phyloP scores from a whole-genome alignment of 2,113 vertebrate genomes.

The Cottus gobio region DNA sequence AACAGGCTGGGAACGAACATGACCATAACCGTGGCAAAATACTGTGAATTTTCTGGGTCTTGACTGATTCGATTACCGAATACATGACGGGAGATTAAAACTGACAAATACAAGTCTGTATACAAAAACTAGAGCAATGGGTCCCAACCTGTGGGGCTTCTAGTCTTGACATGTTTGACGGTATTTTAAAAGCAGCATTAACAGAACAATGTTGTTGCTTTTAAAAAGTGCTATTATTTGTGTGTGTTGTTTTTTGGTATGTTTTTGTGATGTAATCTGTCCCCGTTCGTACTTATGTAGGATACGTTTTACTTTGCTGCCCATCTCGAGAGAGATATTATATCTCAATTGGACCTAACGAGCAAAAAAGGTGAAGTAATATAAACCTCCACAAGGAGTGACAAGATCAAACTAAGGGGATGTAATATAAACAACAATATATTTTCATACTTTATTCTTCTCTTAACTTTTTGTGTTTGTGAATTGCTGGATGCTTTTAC shows the following conservation, averaged over 20 bases:
- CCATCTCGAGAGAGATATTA: not conserved
- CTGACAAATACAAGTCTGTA: not conserved
- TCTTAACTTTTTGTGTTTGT: not conserved
- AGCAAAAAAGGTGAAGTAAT: not conserved
- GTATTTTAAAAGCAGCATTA: not conserved
- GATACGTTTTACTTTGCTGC: not conserved
- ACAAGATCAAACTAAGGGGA: not conserved
- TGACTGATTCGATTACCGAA: constrained; percentile 29
- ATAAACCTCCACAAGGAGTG: not conserved
- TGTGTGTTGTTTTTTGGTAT: not conserved
- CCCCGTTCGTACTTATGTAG: not conserved
- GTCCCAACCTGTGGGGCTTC: not conserved
- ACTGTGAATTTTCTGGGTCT: constrained; percentile 33
- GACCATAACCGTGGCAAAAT: constrained; percentile 48
- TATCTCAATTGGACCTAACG: not conserved
- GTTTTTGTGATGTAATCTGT: not conserved
- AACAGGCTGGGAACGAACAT: constrained; percentile 4
- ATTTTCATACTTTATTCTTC: not conserved
- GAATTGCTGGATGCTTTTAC: not conserved
- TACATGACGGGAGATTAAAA: not conserved
- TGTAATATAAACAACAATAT: not conserved
- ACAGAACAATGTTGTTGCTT: not conserved
- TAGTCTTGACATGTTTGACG: not conserved
- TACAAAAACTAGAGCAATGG: not conserved
- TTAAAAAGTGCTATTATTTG: not conserved